Evolutionary conservation across 2,113 vertebrate genomes (phyloP).

Genomic region (Seriola quinqueradiata): DNA sequence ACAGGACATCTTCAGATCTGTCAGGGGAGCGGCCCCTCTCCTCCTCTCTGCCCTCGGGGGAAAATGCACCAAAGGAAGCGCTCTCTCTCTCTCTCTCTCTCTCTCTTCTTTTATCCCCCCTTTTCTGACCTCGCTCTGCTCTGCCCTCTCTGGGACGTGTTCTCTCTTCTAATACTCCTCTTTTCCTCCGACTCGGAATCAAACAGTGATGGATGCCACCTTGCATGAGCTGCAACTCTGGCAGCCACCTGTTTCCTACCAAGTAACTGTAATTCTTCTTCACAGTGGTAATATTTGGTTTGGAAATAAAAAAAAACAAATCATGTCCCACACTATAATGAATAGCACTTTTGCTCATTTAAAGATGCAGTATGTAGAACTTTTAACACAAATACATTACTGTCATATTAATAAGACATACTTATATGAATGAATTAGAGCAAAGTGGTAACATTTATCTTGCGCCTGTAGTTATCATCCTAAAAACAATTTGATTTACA

Average conservation of each 20-base stretch:
- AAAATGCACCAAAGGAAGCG: slow-evolving; percentile 78
- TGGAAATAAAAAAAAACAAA: background rate
- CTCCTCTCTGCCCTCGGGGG: slow-evolving; percentile 84
- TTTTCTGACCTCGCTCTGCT: slow-evolving; percentile 63
- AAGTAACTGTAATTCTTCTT: background rate
- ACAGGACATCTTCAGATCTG: slow-evolving; percentile 86
- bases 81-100: slow-evolving; percentile 59
- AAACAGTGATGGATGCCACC: slow-evolving; percentile 58
- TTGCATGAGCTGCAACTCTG: slow-evolving; percentile 26
- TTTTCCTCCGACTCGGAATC: slow-evolving; percentile 37
- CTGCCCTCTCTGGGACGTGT: slow-evolving; percentile 58
- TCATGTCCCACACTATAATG: background rate
- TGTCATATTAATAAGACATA: background rate
- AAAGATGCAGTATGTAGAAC: background rate
- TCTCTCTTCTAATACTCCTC: slow-evolving; percentile 60
- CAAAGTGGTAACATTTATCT: background rate
- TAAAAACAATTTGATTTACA: background rate
- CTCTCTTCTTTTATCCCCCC: slow-evolving; percentile 65
- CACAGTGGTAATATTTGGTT: background rate
- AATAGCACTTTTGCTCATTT: background rate
- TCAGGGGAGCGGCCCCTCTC: slow-evolving; percentile 83
- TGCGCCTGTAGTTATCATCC: background rate
- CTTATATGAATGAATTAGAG: background rate
- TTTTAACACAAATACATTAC: background rate
- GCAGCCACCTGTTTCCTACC: slow-evolving; percentile 30